phyloP scores from a whole-genome alignment of 2,113 vertebrate genomes.

The Laterallus jamaicensis region DNA sequence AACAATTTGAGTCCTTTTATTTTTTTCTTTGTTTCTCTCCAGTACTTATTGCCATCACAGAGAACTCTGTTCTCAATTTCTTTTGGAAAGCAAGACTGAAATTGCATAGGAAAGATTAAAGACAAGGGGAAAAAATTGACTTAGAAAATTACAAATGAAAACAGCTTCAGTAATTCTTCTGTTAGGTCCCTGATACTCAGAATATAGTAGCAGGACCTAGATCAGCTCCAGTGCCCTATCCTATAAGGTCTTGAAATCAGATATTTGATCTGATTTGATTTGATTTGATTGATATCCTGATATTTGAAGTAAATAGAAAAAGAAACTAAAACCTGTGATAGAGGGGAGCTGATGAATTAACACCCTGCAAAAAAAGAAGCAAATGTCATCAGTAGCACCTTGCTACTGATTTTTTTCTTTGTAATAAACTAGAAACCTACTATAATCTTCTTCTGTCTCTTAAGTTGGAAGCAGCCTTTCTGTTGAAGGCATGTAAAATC shows the following conservation, averaged over 20 bases:
- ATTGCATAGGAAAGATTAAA: constrained; percentile 12
- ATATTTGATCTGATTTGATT: neutral
- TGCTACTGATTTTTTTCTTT: neutral
- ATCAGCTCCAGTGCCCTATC: neutral
- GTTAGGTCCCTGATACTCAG: neutral
- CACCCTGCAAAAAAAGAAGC: neutral
- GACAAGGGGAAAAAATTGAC: neutral
- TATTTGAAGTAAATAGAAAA: constrained; percentile 45
- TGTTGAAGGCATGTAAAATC: constrained; percentile 39
- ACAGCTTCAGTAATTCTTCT: neutral
- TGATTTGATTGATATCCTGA: no score
- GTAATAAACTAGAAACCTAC: constrained; percentile 49
- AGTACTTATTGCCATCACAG: neutral
- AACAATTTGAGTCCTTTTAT: neutral
- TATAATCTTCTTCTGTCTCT: constrained; percentile 18
- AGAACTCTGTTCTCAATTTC: neutral
- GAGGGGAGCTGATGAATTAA: constrained; percentile 42
- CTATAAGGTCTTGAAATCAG: constrained; percentile 11
- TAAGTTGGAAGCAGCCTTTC: constrained; percentile 40
- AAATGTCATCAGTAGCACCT: neutral
- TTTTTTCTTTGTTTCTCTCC: neutral
- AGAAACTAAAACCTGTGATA: neutral
- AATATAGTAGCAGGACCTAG: neutral
- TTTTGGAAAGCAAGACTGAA: neutral
- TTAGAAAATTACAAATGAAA: neutral